phyloP scores from a whole-genome alignment of 2,797 vertebrate genomes.

The Rachycentron canadum region DNA sequence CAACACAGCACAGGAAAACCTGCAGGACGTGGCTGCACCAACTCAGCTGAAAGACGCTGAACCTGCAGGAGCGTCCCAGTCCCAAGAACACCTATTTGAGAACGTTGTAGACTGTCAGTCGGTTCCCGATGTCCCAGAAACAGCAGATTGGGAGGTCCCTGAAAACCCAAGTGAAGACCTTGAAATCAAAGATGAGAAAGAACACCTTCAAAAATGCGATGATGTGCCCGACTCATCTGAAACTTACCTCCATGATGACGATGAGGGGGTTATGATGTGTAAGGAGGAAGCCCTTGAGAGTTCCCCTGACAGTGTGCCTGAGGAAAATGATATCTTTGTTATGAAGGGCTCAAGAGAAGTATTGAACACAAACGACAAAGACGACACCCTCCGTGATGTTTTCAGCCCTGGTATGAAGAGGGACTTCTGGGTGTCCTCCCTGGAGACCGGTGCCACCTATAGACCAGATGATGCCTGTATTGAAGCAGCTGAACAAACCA shows the following conservation, averaged over 20 bases:
- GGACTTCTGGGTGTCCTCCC: constrained; percentile 77
- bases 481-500: constrained; percentile 42
- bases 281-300: constrained; percentile 41
- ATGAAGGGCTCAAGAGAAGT: constrained; percentile 51
- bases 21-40: constrained; percentile 9
- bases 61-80: constrained; percentile 17
- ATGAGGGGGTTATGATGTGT: constrained; percentile 10
- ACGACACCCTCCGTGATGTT: constrained; percentile 57
- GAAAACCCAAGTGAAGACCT: constrained; percentile 44
- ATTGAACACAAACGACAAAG: constrained; percentile 56
- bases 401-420: constrained; percentile 63
- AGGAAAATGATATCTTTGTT: constrained; percentile 53
- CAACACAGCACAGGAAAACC: constrained; percentile 35
- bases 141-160: constrained; percentile 61
- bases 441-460: constrained; percentile 71
- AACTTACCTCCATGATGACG: constrained; percentile 1
- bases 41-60: not conserved
- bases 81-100: constrained; percentile 41
- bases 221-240: constrained; percentile 25
- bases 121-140: constrained; percentile 36
- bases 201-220: constrained; percentile 11
- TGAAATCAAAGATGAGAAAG: constrained; percentile 22
- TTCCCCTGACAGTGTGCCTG: constrained; percentile 31
- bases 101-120: constrained; percentile 17
- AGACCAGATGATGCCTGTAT: constrained; percentile 52